Evolutionary conservation across 2,888 invertebrate species (phyloP), one percentile per base, ranked within the genome.

Genomic region (Xanthorhoe spadicearia): DNA sequence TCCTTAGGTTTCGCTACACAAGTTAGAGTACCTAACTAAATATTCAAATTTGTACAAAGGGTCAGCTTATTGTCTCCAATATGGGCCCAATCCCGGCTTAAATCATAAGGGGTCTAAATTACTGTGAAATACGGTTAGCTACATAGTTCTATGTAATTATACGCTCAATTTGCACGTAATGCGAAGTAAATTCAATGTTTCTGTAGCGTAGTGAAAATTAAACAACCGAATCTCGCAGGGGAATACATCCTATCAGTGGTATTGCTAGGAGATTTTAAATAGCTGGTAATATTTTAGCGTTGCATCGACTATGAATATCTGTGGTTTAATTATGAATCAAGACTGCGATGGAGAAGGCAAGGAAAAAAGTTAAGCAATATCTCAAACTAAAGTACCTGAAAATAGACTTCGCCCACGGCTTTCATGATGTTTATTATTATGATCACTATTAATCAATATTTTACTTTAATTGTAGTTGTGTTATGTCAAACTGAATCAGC

Each of bases 101-200:
- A 65, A 71, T 71, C 68, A 71, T 68, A 38, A 66, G 61, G 61
- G 68, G 63, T 63, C 54, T 66, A 63, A 63, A 68, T 65, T 35
- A 19, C 62, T 58, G 53, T 73, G 58, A 69, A 66, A 73, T 69
- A 73, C 38, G 58, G 60, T 68, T 68, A 66, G 64, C 48, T 52
- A 64, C 57, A 48, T 55, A 61, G 46, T 28, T 53, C 60, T 54
- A 57, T 56, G 63, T 64, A 68, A 74, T 73, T 71, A 73, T 67
- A 67, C 57, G 71, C 66, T 70, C 73, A 72, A 76, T 74, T 75
- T 74, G 67, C 62, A 64, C 67, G 58, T 66, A 64, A 67, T 56
- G 62, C 62, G 65, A 71, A 70, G 72, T 69, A 73, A 77, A 77
- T 74, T 77, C 74, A 76, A 76, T 75, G 68, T 66, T 32, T 32